Percentiles rank a stretch among this genome's conserved stretches.
Conservation (phyloP, 2,113 vertebrate genomes). For the Sinocyclocheilus rhinocerous region DNA sequence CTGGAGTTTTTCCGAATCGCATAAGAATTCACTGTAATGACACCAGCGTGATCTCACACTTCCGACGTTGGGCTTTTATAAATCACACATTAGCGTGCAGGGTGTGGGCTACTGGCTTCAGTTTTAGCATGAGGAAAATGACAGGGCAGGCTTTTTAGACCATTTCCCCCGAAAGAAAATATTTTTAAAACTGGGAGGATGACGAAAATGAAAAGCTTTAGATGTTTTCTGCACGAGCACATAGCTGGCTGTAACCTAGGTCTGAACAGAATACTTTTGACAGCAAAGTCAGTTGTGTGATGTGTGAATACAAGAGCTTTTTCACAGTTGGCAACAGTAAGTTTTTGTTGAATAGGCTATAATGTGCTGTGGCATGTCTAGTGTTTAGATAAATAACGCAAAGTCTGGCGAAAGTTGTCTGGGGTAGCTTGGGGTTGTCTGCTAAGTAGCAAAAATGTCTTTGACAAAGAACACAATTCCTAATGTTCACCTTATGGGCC, state of each 20-base stretch:
- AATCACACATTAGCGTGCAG: conserved; percentile 45
- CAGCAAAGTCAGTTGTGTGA: neutral
- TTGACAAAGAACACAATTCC: neutral
- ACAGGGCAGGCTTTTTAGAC: conserved; percentile 56
- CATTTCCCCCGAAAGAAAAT: conserved; percentile 46
- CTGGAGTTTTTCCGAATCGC: neutral
- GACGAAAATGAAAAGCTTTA: conserved; percentile 53
- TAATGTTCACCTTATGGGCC: neutral
- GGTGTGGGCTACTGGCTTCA: conserved; percentile 49
- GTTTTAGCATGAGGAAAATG: conserved; percentile 51
- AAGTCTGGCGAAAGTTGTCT: conserved; percentile 9
- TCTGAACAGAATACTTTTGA: neutral
- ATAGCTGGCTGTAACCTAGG: neutral
- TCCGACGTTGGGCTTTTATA: conserved; percentile 25
- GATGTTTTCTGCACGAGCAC: conserved; percentile 2
- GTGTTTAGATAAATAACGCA: conserved; percentile 41
- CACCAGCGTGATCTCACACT: conserved; percentile 5
- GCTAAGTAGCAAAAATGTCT: neutral
- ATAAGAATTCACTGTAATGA: conserved; percentile 12
- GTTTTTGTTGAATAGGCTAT: conserved; percentile 21
- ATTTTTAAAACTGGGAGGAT: conserved; percentile 55
- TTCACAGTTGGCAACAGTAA: conserved; percentile 7
- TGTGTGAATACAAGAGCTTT: conserved; percentile 5
- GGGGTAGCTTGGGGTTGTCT: neutral
- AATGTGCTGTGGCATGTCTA: conserved; percentile 14